A percentile compares a stretch with the other conserved stretches of the same genome.
phyloP scores from a whole-genome alignment of 2,113 vertebrate genomes.

The Rhineura floridana region DNA sequence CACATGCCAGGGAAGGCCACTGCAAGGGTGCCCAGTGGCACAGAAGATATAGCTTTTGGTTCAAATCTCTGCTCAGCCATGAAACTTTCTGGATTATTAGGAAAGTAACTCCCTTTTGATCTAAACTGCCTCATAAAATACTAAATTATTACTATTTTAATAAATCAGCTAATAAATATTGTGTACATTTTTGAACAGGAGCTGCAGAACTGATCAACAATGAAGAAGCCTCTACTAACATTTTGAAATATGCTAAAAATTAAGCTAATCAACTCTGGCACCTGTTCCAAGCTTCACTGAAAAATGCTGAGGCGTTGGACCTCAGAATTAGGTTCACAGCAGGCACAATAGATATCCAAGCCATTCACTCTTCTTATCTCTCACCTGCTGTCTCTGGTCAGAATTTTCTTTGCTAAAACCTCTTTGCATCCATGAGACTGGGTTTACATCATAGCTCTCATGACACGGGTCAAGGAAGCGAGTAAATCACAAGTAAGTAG shows the following conservation, averaged over 20 bases:
- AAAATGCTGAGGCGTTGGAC: background rate
- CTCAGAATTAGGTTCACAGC: slow-evolving; percentile 15
- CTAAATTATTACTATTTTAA: too few relatives aligned
- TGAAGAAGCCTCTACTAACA: background rate
- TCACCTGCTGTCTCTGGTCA: slow-evolving; percentile 66
- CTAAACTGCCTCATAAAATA: background rate
- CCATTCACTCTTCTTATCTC: slow-evolving; percentile 27
- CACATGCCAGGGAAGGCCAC: background rate
- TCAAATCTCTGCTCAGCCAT: too few relatives aligned
- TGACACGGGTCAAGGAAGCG: slow-evolving; percentile 67
- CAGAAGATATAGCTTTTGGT: background rate
- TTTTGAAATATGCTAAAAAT: background rate
- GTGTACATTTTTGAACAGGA: background rate
- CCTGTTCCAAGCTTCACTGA: background rate
- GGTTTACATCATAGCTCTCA: slow-evolving; percentile 50
- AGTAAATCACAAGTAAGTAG: slow-evolving; percentile 69
- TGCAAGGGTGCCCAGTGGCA: background rate
- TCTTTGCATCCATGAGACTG: slow-evolving; percentile 41
- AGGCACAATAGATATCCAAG: slow-evolving; percentile 25
- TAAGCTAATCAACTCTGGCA: background rate
- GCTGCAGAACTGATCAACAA: background rate
- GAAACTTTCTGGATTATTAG: background rate
- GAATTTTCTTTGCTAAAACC: background rate
- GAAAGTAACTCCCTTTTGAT: background rate
- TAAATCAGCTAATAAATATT: background rate